These are phyloP conservation scores for Drosophila aff. DNA, from an alignment of 1,140 invertebrate genomes.

Conservation along the genomic window DNA sequence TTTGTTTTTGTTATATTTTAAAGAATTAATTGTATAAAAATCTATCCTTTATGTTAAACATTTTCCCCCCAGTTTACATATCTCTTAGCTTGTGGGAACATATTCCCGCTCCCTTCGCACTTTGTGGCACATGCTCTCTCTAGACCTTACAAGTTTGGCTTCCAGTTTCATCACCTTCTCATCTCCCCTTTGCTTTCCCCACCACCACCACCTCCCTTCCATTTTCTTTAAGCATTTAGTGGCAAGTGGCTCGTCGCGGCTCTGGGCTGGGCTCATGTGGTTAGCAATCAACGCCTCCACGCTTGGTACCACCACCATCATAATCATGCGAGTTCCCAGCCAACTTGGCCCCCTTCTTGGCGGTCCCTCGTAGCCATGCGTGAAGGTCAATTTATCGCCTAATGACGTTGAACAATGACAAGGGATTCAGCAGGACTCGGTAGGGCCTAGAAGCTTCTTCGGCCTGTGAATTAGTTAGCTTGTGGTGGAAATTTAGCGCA, in stretches of 20 bases:
- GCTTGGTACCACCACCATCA: not conserved
- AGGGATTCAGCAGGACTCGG: conserved; percentile 19
- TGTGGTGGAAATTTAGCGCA: conserved; percentile 45
- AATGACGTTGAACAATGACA: conserved; percentile 76
- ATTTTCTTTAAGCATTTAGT: conserved; percentile 25
- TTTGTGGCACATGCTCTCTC: conserved; percentile 46
- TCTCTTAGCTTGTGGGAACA: conserved; percentile 9
- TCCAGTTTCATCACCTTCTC: conserved; percentile 25
- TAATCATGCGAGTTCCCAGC: not conserved
- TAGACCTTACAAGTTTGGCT: conserved; percentile 48
- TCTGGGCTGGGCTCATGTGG: conserved; percentile 54
- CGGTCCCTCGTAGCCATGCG: conserved; percentile 35
- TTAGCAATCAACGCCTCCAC: conserved; percentile 64
- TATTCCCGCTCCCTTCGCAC: conserved; percentile 20
- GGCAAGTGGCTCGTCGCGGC: conserved; percentile 36
- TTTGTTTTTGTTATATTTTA: no score
- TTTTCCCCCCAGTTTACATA: not conserved
- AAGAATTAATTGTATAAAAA: not conserved
- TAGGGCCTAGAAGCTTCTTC: not conserved
- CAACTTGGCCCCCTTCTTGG: not conserved
- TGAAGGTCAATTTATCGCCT: conserved; percentile 82
- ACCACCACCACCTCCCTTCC: not conserved
- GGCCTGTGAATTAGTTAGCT: not conserved
- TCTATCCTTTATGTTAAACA: no score
- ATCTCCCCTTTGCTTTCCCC: not conserved